Conservation (phyloP, 2,888 invertebrate genomes). For the Aplocera efformata region DNA sequence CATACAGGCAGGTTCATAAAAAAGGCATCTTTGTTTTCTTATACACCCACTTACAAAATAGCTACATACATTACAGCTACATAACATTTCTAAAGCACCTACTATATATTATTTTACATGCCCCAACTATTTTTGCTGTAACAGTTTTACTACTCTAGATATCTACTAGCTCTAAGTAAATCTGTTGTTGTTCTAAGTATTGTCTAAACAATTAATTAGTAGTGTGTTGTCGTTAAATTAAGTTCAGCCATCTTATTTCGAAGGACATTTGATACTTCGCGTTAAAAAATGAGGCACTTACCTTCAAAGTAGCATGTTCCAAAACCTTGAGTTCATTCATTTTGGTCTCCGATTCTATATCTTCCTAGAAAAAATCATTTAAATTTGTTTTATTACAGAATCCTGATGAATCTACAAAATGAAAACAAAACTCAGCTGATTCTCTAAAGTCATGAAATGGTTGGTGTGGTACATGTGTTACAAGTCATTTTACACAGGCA, state of each 20-base stretch:
- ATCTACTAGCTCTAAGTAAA: too few species aligned
- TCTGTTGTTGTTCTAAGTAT: too few species aligned
- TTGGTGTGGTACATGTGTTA: background rate
- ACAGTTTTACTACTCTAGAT: too few species aligned
- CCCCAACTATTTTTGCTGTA: too few species aligned
- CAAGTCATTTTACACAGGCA: background rate
- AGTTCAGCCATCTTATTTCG: conserved; percentile 22
- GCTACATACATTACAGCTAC: too few species aligned
- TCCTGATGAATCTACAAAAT: conserved; percentile 29
- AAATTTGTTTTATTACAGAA: background rate
- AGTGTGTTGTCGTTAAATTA: background rate
- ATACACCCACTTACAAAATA: too few species aligned
- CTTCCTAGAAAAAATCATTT: conserved; percentile 3
- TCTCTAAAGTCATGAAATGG: conserved; percentile 16
- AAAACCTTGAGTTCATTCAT: conserved; percentile 97
- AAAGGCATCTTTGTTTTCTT: too few species aligned
- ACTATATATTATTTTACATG: too few species aligned
- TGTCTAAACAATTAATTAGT: too few species aligned
- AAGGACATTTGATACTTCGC: conserved; percentile 6
- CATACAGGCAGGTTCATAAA: too few species aligned
- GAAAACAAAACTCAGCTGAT: conserved; percentile 79
- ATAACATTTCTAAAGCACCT: too few species aligned
- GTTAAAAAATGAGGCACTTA: conserved; percentile 49
- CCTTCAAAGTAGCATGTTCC: conserved; percentile 97
- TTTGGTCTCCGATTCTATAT: conserved; percentile 33